Conservation (phyloP, 1,140 invertebrate species). For the Drosophila ohnishii region DNA sequence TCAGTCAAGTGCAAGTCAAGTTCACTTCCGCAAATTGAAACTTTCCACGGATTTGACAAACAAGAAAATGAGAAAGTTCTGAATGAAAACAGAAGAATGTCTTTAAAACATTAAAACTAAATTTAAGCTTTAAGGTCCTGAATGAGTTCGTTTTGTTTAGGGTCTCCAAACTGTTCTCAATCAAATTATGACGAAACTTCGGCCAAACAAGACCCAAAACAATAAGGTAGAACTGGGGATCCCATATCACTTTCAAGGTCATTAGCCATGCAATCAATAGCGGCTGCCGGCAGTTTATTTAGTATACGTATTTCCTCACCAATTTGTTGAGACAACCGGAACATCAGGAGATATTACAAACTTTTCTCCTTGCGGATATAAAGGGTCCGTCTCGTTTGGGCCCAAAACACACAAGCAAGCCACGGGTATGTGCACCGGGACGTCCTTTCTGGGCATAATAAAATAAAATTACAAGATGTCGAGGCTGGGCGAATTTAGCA, state of each 20-base stretch:
- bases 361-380: constrained; percentile 57
- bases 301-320: constrained; percentile 60
- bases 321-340: constrained; percentile 57
- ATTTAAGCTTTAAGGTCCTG: not conserved
- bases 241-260: constrained; percentile 58
- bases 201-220: constrained; percentile 36
- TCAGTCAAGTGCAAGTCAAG: not conserved
- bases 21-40: not conserved
- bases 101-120: not conserved
- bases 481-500: constrained; percentile 44
- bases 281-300: constrained; percentile 50
- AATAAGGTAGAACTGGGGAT: constrained; percentile 26
- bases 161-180: constrained; percentile 39
- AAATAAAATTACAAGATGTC: constrained; percentile 73
- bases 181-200: constrained; percentile 57
- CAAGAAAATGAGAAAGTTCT: constrained; percentile 1
- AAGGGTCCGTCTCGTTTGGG: constrained; percentile 45
- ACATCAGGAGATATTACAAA: constrained; percentile 60
- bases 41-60: constrained; percentile 12
- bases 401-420: constrained; percentile 5
- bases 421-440: constrained; percentile 6
- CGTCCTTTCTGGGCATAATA: constrained; percentile 55
- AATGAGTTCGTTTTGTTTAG: not conserved
- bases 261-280: constrained; percentile 61
- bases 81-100: not conserved